Evolutionary conservation across 2,113 vertebrate genomes (phyloP).

Genomic region (Amphiprion percula): DNA sequence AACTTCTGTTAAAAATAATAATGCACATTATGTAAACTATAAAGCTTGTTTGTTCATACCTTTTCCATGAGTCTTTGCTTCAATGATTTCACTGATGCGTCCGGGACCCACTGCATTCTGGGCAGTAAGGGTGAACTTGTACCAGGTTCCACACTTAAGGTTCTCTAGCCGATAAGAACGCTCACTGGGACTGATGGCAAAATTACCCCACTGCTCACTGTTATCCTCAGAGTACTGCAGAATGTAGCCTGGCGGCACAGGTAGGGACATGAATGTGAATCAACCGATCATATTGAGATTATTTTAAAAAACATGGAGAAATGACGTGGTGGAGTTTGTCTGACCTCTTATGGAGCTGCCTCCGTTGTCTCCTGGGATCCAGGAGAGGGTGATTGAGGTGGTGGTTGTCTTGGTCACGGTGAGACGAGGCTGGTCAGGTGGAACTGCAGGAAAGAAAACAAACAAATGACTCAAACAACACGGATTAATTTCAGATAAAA

Average conservation of each 20-base stretch:
- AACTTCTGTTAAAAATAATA: too few species aligned
- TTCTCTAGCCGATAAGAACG: conserved; percentile 95
- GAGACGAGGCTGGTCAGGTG: conserved; percentile 97
- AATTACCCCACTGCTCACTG: conserved; percentile 98
- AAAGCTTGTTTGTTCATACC: conserved; percentile 75
- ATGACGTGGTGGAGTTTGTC: not conserved
- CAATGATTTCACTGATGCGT: conserved; percentile 98
- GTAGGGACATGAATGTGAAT: not conserved
- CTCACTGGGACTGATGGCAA: conserved; percentile 96
- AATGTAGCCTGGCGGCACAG: conserved; percentile 89
- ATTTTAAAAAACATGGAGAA: not conserved
- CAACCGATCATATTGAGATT: not conserved
- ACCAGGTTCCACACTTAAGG: conserved; percentile 98
- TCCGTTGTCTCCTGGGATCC: conserved; percentile 98
- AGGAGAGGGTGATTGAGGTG: conserved; percentile 98
- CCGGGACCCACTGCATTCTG: conserved; percentile 97
- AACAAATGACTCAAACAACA: conserved; percentile 1
- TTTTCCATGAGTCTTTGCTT: conserved; percentile 98
- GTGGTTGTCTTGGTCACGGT: conserved; percentile 98
- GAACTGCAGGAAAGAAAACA: conserved; percentile 84
- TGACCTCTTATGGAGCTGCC: conserved; percentile 98
- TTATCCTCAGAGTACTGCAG: conserved; percentile 98
- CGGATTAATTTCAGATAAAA: not conserved
- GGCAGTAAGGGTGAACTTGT: conserved; percentile 97
- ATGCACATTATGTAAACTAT: too few species aligned